These are phyloP conservation scores for Leptinotarsa texana DNA, from an alignment of 1,140 invertebrate genomes.

Conservation along the genomic window DNA sequence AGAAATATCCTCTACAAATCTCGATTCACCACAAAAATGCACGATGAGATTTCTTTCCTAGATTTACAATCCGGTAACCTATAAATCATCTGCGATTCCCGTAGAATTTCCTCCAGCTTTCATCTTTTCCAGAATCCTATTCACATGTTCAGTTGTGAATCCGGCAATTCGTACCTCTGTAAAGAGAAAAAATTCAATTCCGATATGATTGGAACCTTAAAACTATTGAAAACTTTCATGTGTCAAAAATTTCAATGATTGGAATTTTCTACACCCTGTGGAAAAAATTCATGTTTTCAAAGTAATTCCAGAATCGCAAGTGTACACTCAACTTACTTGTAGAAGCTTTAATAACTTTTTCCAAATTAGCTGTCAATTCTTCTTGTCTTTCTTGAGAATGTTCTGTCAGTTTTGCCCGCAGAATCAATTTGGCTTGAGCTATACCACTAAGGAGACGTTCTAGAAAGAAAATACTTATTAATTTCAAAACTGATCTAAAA, in stretches of 20 bases:
- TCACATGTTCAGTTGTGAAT: conserved; percentile 84
- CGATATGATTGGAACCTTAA: not conserved
- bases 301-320: no score
- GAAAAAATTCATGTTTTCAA: not conserved
- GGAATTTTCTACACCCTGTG: no score
- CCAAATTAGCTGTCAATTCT: conserved; percentile 68
- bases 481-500: not conserved
- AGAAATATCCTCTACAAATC: not conserved
- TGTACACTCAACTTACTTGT: conserved; percentile 62
- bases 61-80: conserved; percentile 18
- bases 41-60: conserved; percentile 22
- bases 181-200: conserved; percentile 47
- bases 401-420: conserved; percentile 65
- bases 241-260: no score
- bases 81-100: conserved; percentile 36
- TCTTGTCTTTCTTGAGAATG: conserved; percentile 61
- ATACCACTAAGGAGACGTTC: conserved; percentile 71
- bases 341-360: conserved; percentile 66
- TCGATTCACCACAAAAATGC: conserved; percentile 18
- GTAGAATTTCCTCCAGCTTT: conserved; percentile 51
- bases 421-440: conserved; percentile 66
- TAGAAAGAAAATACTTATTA: conserved; percentile 53
- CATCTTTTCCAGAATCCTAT: conserved; percentile 79
- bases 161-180: conserved; percentile 78
- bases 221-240: not conserved